Evolutionary conservation across 2,113 vertebrate genomes (phyloP).

Genomic region (Alouatta palliata): DNA sequence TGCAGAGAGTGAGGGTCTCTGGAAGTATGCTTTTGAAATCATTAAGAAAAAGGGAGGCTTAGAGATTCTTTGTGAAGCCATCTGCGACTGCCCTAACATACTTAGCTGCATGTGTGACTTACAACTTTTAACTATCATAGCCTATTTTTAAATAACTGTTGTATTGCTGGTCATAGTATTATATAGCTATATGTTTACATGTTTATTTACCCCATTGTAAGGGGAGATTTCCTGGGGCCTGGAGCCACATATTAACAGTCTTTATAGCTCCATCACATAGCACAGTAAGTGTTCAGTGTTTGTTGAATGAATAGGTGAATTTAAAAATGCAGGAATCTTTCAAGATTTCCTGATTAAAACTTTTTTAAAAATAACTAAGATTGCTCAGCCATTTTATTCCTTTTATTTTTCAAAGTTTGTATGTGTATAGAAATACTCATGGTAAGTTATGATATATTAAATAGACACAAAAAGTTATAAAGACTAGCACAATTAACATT

Average conservation of each 20-base stretch:
- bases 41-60: neutral
- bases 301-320: neutral
- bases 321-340: neutral
- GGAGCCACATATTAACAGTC: neutral
- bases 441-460: neutral
- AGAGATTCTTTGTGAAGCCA: neutral
- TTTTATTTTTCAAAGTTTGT: slow-evolving; percentile 26
- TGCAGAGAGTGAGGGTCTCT: neutral
- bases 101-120: neutral
- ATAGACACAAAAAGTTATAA: neutral
- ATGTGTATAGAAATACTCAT: neutral
- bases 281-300: neutral
- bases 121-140: neutral
- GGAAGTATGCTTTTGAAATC: neutral
- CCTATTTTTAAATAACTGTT: neutral
- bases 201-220: neutral
- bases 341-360: neutral
- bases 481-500: neutral
- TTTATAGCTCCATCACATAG: neutral
- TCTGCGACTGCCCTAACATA: neutral
- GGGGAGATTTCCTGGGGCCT: neutral
- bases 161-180: neutral
- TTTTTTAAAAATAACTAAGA: slow-evolving; percentile 6
- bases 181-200: neutral
- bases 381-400: neutral